Evolutionary conservation across 2,797 vertebrate genomes (phyloP).

Genomic region (Cynodonichthys magdalenae): DNA sequence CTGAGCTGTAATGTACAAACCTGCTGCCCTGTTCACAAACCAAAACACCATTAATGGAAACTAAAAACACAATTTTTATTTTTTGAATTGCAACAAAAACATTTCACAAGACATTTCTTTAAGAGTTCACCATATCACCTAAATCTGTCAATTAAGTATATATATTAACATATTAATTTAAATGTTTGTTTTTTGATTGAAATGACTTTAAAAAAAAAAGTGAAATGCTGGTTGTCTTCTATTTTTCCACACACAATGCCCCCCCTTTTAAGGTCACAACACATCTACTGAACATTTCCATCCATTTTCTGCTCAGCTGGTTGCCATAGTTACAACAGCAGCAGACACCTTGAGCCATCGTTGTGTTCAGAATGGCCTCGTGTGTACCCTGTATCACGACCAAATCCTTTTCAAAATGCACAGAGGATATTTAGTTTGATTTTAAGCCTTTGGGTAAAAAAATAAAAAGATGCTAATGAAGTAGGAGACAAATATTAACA

Average conservation of each 20-base stretch:
- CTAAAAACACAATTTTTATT: neutral
- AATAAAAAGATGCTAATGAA: too few species aligned
- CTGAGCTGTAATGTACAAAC: slow-evolving; percentile 2
- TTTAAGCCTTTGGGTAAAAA: too few species aligned
- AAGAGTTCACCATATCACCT: too few species aligned
- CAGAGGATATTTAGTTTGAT: neutral
- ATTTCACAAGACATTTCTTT: too few species aligned
- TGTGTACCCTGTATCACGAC: neutral
- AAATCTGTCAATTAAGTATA: too few species aligned
- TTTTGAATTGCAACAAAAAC: slow-evolving; percentile 8
- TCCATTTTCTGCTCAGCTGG: slow-evolving; percentile 10
- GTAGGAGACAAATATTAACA: too few species aligned
- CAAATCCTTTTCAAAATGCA: neutral
- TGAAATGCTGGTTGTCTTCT: neutral
- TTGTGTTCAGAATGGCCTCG: neutral
- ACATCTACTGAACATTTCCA: neutral
- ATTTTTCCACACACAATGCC: neutral
- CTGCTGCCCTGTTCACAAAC: neutral
- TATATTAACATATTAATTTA: too few species aligned
- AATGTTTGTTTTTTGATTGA: too few species aligned
- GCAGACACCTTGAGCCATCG: neutral
- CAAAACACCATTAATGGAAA: neutral
- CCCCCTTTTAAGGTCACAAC: neutral
- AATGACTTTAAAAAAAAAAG: neutral
- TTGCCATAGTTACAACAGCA: slow-evolving; percentile 13